Base-by-base conservation (phyloP, 2,113 vertebrate species). In the Vimba vimba region DNA sequence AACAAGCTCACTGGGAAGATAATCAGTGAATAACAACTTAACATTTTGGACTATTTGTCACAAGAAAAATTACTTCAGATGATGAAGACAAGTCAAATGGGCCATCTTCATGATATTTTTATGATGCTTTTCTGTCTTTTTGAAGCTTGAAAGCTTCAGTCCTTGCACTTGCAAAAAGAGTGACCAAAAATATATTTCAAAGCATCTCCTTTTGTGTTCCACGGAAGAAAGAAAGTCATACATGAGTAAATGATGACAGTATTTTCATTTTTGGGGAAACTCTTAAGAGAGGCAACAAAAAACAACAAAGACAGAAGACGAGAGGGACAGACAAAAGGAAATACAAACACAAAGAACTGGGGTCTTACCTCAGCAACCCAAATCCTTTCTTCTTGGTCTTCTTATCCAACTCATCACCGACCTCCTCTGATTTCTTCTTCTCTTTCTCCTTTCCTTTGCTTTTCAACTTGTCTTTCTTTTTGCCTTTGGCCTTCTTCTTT, bases 371-470 rank as follows among this genome's bases (percentile, higher is more conserved):
- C 88, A 98, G 92, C 91, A 97, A 96, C 7, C 95, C 96, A 17
- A 99, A 96, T 17, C 97, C 96, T 74, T 96, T 97, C 93, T 95
- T 98, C 93, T 98, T 97, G 27, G 93, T 95, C 93, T 97, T 99
- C 92, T 95, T 97, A 80, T 97, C 97, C 0, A 92, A 91, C 50
- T 99, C 97, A 86, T 97, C 97, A 4, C 87, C 36, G 25, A 73
- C 93, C 83, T 97, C 97, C 74, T 96, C 97, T 36, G 94, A 93
- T 87, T 93, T 96, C 93, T 98, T 97, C 87, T 97, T 98, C 81
- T 96, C 96, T 84, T 97, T 98, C 12, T 92, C 93, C 93, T 96
- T 96, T 71, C 87, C 45, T 89, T 97, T 99, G 21, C 87, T 91
- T 86, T 98, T 98, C 69, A 0, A 25, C 73, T 91, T 98, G 43